These are phyloP conservation scores for Calcarius ornatus DNA, from an alignment of 2,113 vertebrate genomes.

Conservation along the genomic window DNA sequence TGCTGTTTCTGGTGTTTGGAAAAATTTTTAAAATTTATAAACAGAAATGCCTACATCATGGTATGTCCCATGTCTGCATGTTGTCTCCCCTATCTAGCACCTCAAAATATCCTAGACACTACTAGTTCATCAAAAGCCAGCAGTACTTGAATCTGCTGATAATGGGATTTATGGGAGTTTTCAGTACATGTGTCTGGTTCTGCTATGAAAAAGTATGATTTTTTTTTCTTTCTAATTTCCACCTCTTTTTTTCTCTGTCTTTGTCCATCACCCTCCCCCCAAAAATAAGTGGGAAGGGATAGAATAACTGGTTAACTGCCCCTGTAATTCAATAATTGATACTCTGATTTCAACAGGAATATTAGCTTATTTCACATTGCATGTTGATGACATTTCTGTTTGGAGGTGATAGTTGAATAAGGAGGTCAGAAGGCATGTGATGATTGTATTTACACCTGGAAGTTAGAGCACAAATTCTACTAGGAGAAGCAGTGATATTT, in stretches of 20 bases:
- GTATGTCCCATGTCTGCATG: slow-evolving; percentile 70
- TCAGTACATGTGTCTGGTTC: not conserved
- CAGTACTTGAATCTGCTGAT: not conserved
- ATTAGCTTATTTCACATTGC: not conserved
- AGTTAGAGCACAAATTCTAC: not conserved
- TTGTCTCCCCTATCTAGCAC: not conserved
- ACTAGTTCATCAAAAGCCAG: not conserved
- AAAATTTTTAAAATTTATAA: slow-evolving; percentile 91
- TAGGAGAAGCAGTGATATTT: not conserved
- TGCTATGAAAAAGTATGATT: not conserved
- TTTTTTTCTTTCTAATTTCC: not conserved
- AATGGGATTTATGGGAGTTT: not conserved
- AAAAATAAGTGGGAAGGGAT: not conserved
- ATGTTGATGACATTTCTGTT: not conserved
- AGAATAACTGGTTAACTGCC: not conserved
- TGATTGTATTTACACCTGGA: not conserved
- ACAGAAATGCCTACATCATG: slow-evolving; percentile 98
- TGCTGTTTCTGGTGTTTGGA: slow-evolving; percentile 99
- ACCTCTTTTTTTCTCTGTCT: not conserved
- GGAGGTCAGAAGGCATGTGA: not conserved
- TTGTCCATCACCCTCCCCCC: not conserved
- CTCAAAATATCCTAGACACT: not conserved
- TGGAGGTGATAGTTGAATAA: not conserved
- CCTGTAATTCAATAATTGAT: not conserved
- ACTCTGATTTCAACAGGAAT: not conserved